These are phyloP conservation scores for Steinernema scapterisci DNA, from an alignment of 2,888 invertebrate species.

Conservation along the genomic window DNA sequence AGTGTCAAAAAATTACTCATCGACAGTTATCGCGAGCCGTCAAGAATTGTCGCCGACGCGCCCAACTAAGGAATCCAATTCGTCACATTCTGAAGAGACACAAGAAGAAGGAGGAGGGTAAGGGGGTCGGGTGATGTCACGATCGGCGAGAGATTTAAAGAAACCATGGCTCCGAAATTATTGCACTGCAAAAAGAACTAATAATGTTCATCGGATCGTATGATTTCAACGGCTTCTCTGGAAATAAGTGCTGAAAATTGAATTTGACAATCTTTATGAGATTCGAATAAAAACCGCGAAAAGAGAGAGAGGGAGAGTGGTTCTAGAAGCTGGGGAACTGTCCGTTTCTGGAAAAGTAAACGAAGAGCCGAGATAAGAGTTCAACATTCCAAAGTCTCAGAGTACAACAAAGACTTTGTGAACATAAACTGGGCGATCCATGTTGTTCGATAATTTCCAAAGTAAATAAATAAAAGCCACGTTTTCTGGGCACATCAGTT, in stretches of 20 bases:
- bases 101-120: background rate
- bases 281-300: too few species aligned
- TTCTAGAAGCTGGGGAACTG: too few species aligned
- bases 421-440: too few species aligned
- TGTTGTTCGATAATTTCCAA: background rate
- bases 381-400: too few species aligned
- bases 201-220: background rate
- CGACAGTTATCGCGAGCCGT: conserved; percentile 23
- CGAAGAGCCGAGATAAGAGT: too few species aligned
- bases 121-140: conserved; percentile 22
- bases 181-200: background rate
- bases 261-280: background rate
- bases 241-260: background rate
- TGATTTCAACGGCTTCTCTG: background rate
- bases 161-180: background rate
- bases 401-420: too few species aligned
- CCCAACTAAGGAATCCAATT: conserved; percentile 27
- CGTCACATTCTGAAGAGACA: conserved; percentile 16
- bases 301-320: too few species aligned
- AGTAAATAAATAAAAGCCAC: background rate
- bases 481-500: background rate
- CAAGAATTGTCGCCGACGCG: conserved; percentile 5
- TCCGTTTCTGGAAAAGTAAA: too few species aligned
- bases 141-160: background rate
- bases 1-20: conserved; percentile 26